Evolutionary conservation across 2,113 vertebrate species (phyloP).

Genomic region (Platichthys flesus): DNA sequence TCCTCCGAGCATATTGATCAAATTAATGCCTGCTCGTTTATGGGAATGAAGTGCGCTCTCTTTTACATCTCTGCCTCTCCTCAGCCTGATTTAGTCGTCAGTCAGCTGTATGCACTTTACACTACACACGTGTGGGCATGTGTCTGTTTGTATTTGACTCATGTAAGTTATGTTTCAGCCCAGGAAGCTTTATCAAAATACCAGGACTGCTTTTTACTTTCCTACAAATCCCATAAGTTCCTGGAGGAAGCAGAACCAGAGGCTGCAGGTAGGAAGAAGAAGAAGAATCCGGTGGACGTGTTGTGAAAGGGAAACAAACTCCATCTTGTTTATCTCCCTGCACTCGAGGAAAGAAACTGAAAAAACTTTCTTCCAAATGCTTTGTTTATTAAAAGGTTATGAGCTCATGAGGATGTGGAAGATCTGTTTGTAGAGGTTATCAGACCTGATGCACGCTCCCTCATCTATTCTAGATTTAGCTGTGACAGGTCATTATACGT

Average conservation of each 20-base stretch:
- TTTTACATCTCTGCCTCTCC: slow-evolving; percentile 5
- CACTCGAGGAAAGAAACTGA: too few species aligned
- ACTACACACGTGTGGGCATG: slow-evolving; percentile 51
- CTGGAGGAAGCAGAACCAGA: slow-evolving; percentile 18
- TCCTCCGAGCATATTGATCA: slow-evolving; percentile 62
- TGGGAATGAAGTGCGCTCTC: slow-evolving; percentile 54
- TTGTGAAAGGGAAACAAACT: background rate
- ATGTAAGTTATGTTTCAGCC: slow-evolving; percentile 44
- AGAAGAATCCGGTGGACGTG: slow-evolving; percentile 15
- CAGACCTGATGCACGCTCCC: too few species aligned
- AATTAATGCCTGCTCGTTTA: slow-evolving; percentile 61
- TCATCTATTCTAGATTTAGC: too few species aligned
- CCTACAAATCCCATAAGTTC: background rate
- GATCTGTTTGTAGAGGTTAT: too few species aligned
- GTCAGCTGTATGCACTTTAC: slow-evolving; percentile 42
- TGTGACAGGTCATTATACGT: too few species aligned
- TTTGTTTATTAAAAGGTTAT: too few species aligned
- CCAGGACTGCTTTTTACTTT: background rate
- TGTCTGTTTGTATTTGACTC: slow-evolving; percentile 56
- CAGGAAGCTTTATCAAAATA: slow-evolving; percentile 33
- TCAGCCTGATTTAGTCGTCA: slow-evolving; percentile 73
- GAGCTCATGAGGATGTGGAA: too few species aligned
- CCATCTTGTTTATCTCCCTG: too few species aligned
- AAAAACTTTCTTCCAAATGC: too few species aligned
- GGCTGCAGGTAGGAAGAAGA: background rate